Evolutionary conservation across 2,888 invertebrate genomes (phyloP).

Genomic region (Mesorhabditis spiculigera): DNA sequence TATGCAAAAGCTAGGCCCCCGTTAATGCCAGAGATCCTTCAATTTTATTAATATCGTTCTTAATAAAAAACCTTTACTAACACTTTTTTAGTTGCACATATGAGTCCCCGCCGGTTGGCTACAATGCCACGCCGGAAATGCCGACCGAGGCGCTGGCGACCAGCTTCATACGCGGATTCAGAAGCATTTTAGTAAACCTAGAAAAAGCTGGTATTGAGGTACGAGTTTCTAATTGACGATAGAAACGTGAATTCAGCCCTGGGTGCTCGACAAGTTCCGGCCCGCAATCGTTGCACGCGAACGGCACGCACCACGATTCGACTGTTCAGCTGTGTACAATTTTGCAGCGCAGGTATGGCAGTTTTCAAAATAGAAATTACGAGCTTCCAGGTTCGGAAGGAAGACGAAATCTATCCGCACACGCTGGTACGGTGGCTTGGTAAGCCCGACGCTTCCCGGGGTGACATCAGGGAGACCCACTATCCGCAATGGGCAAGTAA

Average conservation of each 20-base stretch:
- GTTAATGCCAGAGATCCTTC: no score
- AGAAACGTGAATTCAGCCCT: not conserved
- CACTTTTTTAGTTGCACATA: not conserved
- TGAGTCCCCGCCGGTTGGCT: not conserved
- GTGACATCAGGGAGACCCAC: no score
- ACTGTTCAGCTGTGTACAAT: conserved; percentile 3
- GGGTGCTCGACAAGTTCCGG: not conserved
- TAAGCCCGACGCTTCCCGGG: no score
- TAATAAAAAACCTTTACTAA: no score
- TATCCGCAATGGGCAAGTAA: no score
- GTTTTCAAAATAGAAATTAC: not conserved
- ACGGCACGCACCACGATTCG: not conserved
- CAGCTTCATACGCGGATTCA: not conserved
- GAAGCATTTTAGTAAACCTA: not conserved
- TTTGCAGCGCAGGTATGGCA: not conserved
- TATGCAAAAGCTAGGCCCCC: no score
- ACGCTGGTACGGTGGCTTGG: no score
- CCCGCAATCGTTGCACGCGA: not conserved
- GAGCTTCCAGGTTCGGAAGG: not conserved
- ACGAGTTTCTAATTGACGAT: not conserved
- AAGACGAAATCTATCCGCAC: not conserved
- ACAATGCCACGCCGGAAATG: not conserved
- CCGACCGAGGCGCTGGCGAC: not conserved
- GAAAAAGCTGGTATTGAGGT: conserved; percentile 6
- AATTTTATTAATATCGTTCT: no score